Base-by-base conservation (phyloP, 2,888 invertebrate species). In the Hydropsyche betteni region DNA sequence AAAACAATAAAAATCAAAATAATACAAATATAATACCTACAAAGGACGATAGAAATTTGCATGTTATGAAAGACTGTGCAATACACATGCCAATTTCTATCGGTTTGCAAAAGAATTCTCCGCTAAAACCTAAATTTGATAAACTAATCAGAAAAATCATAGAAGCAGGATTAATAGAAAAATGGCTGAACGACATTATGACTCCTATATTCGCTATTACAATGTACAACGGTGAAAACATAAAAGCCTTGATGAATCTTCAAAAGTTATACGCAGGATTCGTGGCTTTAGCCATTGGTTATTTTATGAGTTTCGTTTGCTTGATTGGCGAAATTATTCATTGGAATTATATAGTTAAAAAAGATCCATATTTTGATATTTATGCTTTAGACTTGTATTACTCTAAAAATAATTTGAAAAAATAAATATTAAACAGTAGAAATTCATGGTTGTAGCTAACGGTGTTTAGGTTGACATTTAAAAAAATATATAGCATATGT, bases 61-160 rank as follows among this genome's bases (percentile, higher is more conserved):
- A 95, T 81, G 92, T 95, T 8, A 95, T 95, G 95, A 86, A 87
- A 2, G 92, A 94, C 78, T 95, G 95, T 82, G 90, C 92, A 0
- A 90, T 95, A 5, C 90, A 91, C 80, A 93, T 94, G 89, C 95
- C 95, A 0, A 90, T 95, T 72, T 93, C 94, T 0, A 86, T 95
- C 77, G 95, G 94, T 0, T 88, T 95, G 80, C 93, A 93, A 81
- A 94, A 92, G 81, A 94, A 95, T 83, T 94, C 94, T 0, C 93
- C 94, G 0, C 83, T 94, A 5, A 94, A 93, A 81, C 88, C 89
- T 0, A 85, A 89, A 77, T 89, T 92, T 24, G 93, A 94, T 82
- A 86, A 88, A 80, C 89, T 91, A 80, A 87, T 95, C 58, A 86
- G 90, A 80, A 86, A 90, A 69, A 87, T 94, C 8, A 87, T 92